Evolutionary conservation across 2,113 vertebrate genomes (phyloP).

Genomic region (Girardinichthys multiradiatus): DNA sequence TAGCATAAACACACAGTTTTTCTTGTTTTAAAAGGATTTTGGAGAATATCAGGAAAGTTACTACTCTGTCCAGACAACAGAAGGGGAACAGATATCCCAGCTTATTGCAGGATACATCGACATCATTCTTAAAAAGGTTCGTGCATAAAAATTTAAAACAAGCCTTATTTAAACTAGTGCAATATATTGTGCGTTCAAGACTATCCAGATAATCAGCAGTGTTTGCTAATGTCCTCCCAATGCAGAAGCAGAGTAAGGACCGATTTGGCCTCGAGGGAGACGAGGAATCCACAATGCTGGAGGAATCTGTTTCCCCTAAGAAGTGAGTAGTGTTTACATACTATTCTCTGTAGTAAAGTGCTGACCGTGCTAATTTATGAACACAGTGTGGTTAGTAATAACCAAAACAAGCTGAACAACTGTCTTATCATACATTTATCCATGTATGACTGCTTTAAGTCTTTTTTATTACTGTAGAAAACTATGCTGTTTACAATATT

Average conservation of each 20-base stretch:
- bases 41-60: conserved; percentile 99
- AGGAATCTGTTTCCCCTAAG: conserved; percentile 97
- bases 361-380: conserved; percentile 33
- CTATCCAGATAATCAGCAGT: background rate
- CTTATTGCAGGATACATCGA: conserved; percentile 99
- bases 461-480: too few relatives aligned
- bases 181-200: background rate
- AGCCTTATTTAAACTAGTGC: background rate
- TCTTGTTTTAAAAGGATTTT: conserved; percentile 86
- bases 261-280: conserved; percentile 97
- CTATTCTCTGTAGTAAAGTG: conserved; percentile 15
- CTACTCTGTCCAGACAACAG: conserved; percentile 98
- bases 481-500: too few relatives aligned
- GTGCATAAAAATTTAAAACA: conserved; percentile 11
- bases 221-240: conserved; percentile 1
- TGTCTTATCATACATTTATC: too few relatives aligned
- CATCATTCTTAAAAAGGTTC: conserved; percentile 98
- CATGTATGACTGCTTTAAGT: background rate
- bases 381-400: conserved; percentile 5
- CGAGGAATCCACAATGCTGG: conserved; percentile 98
- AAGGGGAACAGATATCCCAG: conserved; percentile 98
- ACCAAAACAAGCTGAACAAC: too few relatives aligned
- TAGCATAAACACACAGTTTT: conserved; percentile 3
- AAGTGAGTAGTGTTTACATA: conserved; percentile 82
- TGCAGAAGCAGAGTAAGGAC: conserved; percentile 98